Conservation (phyloP, 2,888 invertebrate species). For the Tiliacea aurago region DNA sequence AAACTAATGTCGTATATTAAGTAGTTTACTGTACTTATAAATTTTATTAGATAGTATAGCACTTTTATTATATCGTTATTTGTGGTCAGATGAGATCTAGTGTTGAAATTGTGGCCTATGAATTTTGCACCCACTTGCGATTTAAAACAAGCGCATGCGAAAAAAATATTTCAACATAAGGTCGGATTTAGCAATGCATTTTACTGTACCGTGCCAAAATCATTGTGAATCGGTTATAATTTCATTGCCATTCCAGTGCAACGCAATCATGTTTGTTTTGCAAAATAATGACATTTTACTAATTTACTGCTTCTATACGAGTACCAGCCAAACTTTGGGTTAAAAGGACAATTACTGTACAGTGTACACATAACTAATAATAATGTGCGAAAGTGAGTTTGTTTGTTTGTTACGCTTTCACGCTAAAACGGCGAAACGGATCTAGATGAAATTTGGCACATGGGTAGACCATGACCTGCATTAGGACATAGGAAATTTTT, state of each 20-base stretch:
- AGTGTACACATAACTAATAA: no score
- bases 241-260: neutral
- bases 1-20: no score
- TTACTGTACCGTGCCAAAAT: constrained; percentile 22
- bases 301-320: no score
- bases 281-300: neutral
- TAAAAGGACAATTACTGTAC: no score
- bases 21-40: neutral
- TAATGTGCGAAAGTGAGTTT: no score
- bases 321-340: no score
- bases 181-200: constrained; percentile 40
- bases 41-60: neutral
- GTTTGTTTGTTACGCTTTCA: no score
- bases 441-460: no score
- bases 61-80: neutral
- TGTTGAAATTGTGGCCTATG: constrained; percentile 1
- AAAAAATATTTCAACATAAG: constrained; percentile 15
- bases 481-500: no score
- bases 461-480: no score
- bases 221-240: constrained; percentile 14
- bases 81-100: neutral
- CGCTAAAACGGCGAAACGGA: no score
- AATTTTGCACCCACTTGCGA: neutral
- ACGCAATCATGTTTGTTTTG: neutral
- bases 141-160: neutral